Evolutionary conservation across 2,113 vertebrate genomes (phyloP), one percentile per base, ranked within the genome.

Genomic region (Numenius arquata): DNA sequence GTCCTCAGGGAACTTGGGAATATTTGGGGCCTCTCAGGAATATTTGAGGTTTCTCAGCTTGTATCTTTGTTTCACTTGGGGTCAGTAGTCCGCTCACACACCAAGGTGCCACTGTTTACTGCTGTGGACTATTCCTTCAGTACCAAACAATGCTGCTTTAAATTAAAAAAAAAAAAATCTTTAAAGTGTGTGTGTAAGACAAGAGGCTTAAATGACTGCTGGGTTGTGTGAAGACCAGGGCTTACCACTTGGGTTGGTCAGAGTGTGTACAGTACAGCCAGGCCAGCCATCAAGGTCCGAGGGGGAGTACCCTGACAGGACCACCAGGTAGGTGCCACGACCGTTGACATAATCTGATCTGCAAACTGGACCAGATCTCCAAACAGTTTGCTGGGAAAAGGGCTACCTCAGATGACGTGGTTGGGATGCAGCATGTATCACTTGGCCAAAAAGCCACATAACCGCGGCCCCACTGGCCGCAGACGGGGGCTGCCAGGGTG

Each of bases 211-310:
- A 55, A 30, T 0, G 65, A 23, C 6, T 13, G 38, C 41, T 6
- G 48, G n/a, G 9, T 18, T 21, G 41, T 5, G 34, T 2, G 43
- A 50, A 58, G 41, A 27, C 6, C 48, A 18, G 12, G 0, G 0
- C 61, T 34, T 38, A 30, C 5, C 30, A 4, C 53, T 20, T 2
- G 0, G 38, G 6, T 43, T 1, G 2, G 15, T 11, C 43, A n/a
- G 4, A 4, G 40, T 0, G 4, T 0, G 0, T 10, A 11, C 0
- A 7, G 20, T 59, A 29, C 9, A 5, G 30, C 29, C 40, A 14
- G 8, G 27, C 11, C 63, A n/a, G 8, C 4, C 4, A 23, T 1
- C 25, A 2, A 16, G 34, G 23, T 3, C 41, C 17, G 32, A 8
- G 2, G 48, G 29, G 2, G 1, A n/a, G 50, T 0, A 15, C 15